These are phyloP conservation scores for Nephrotoma appendiculata DNA, from an alignment of 2,888 invertebrate species.

Conservation along the genomic window DNA sequence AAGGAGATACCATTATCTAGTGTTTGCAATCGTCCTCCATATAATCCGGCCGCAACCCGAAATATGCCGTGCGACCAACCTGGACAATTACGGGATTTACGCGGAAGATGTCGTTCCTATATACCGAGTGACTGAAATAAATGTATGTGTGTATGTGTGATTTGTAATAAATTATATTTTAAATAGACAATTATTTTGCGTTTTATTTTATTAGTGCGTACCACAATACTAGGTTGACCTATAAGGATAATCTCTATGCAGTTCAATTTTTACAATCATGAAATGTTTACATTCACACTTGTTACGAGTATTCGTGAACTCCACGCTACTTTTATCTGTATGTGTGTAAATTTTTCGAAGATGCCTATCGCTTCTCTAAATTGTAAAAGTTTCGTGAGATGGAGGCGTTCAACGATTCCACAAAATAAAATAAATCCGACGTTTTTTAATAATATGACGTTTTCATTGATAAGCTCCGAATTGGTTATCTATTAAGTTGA, in stretches of 20 bases:
- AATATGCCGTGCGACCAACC: neutral
- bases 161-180: neutral
- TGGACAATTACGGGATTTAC: neutral
- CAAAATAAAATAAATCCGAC: too few species aligned
- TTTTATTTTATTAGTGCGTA: neutral
- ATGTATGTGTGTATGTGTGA: neutral
- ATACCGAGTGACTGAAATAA: neutral
- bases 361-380: too few species aligned
- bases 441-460: too few species aligned
- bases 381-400: too few species aligned
- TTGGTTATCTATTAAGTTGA: too few species aligned
- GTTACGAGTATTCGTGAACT: neutral
- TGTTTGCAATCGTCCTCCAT: neutral
- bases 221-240: too few species aligned
- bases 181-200: neutral
- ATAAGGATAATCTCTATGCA: neutral
- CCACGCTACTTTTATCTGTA: neutral
- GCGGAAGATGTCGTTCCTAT: neutral
- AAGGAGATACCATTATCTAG: neutral
- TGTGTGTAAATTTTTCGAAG: too few species aligned
- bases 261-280: neutral
- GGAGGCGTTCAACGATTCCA: too few species aligned
- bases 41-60: neutral
- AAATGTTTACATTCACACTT: neutral
- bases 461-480: too few species aligned